Percentiles rank a stretch among this genome's conserved stretches.
phyloP scores from a whole-genome alignment of 2,113 vertebrate genomes.

The Zosterops lateralis region DNA sequence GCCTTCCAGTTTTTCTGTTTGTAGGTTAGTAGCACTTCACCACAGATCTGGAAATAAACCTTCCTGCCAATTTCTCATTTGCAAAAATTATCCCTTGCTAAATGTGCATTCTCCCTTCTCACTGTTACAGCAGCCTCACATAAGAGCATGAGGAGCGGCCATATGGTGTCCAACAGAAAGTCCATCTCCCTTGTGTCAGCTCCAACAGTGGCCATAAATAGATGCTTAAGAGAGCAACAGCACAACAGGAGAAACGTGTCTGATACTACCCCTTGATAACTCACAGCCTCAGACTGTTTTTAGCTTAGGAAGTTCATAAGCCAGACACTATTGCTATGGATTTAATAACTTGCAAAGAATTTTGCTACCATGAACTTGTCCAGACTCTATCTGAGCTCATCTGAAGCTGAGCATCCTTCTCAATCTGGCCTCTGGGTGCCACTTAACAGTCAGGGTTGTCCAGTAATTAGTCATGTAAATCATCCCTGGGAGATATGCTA shows the following conservation, averaged over 20 bases:
- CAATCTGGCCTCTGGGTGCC: neutral
- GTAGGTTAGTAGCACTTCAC: slow-evolving; percentile 57
- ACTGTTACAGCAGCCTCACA: neutral
- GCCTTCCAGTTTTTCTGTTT: slow-evolving; percentile 18
- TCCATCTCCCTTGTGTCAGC: neutral
- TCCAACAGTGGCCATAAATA: neutral
- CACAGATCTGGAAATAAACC: neutral
- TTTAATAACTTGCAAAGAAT: neutral
- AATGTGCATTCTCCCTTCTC: neutral
- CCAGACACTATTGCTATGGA: neutral
- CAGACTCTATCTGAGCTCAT: neutral
- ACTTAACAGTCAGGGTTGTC: neutral
- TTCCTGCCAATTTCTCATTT: neutral
- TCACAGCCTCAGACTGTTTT: neutral
- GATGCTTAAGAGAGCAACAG: neutral
- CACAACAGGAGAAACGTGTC: neutral
- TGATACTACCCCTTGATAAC: neutral
- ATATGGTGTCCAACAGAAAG: neutral
- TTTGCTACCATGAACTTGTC: neutral
- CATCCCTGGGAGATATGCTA: neutral
- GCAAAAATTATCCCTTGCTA: neutral
- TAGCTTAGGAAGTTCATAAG: neutral
- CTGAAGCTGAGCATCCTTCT: neutral
- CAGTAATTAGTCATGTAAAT: neutral
- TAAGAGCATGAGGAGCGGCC: neutral